These are phyloP conservation scores for Microcaecilia unicolor DNA, from an alignment of 2,797 vertebrate species.

Conservation along the genomic window DNA sequence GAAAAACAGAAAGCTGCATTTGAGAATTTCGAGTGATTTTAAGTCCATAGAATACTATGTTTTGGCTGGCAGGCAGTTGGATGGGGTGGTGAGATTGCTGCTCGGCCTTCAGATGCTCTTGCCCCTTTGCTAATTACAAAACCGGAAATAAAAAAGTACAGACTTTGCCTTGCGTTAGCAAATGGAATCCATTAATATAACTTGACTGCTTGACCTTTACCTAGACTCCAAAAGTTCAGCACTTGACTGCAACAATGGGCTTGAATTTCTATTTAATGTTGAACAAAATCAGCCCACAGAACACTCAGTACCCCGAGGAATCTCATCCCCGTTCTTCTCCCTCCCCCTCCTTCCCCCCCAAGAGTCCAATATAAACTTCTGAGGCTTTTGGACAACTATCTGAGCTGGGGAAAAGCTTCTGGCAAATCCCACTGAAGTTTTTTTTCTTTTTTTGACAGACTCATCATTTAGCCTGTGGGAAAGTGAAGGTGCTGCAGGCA, in stretches of 20 bases:
- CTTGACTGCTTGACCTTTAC: conserved; percentile 16
- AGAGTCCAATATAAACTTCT: conserved; percentile 48
- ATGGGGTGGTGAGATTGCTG: conserved; percentile 4
- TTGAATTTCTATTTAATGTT: conserved; percentile 32
- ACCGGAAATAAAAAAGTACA: conserved; percentile 34
- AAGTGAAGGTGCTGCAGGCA: conserved; percentile 61
- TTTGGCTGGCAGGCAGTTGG: too few species aligned
- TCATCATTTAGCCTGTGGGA: conserved; percentile 63
- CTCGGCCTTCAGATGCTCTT: conserved; percentile 30
- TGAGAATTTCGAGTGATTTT: too few species aligned
- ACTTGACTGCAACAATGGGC: conserved; percentile 9
- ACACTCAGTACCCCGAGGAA: conserved; percentile 41
- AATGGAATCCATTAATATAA: conserved; percentile 40
- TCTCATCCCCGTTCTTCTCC: too few species aligned
- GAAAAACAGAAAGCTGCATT: too few species aligned
- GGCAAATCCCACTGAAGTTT: conserved; percentile 57
- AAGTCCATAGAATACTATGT: too few species aligned
- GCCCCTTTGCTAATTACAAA: conserved; percentile 36
- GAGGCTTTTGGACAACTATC: conserved; percentile 28
- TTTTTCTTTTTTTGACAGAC: conserved; percentile 68
- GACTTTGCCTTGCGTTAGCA: conserved; percentile 31
- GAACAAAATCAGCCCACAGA: conserved; percentile 37
- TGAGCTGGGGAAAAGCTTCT: conserved; percentile 53
- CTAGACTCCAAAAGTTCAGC: conserved; percentile 29
- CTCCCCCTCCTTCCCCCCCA: too few species aligned